phyloP scores from a whole-genome alignment of 2,797 vertebrate species.

The Acomys russatus region DNA sequence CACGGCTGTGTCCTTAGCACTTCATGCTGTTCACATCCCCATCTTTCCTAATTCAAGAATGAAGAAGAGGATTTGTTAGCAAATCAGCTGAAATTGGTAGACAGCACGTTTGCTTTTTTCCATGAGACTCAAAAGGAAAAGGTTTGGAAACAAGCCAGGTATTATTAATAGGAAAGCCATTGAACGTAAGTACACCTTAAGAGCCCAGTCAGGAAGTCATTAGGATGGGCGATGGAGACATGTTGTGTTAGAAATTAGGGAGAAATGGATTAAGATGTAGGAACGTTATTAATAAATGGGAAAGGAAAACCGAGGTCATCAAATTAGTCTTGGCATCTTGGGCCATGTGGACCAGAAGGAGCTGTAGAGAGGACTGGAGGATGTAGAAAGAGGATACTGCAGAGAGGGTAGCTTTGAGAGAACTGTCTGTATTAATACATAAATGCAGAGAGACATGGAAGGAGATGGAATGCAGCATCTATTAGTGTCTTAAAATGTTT shows the following conservation, averaged over 20 bases:
- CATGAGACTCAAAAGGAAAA: background rate
- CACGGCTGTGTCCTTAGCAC: background rate
- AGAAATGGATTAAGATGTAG: background rate
- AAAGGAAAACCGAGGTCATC: background rate
- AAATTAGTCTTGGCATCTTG: background rate
- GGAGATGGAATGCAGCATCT: background rate
- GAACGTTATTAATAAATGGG: background rate
- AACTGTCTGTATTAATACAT: background rate
- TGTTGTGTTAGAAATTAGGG: background rate
- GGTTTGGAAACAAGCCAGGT: constrained; percentile 17
- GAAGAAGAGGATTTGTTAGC: background rate
- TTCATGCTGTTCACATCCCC: background rate
- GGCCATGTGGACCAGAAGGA: background rate
- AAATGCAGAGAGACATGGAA: background rate
- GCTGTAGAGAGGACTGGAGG: background rate
- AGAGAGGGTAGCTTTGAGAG: background rate
- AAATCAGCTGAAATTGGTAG: background rate
- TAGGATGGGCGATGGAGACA: background rate
- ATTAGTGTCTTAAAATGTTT: background rate
- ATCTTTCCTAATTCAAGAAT: background rate
- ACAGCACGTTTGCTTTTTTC: constrained; percentile 10
- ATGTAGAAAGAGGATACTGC: background rate
- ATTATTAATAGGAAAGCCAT: background rate
- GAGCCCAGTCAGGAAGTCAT: background rate
- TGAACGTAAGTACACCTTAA: background rate